Percentiles rank a stretch among this genome's conserved stretches.
Conservation (phyloP, 2,113 vertebrate species). For the Thinocorus orbignyianus region DNA sequence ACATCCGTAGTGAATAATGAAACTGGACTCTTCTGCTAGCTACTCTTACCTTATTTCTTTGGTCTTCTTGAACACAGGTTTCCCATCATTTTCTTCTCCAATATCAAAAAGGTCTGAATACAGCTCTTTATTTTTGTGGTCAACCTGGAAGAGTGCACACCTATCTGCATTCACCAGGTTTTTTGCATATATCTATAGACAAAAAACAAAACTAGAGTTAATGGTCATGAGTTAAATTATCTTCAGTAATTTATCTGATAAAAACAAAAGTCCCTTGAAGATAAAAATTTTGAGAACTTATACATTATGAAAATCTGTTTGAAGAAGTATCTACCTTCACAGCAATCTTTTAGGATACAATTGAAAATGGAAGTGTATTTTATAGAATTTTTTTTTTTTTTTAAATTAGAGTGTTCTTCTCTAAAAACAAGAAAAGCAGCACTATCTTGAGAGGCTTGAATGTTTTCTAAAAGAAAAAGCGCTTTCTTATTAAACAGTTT, state of each 20-base stretch:
- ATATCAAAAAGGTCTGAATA: conserved; percentile 99
- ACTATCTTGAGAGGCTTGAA: not conserved
- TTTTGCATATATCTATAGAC: conserved; percentile 98
- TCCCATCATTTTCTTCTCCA: conserved; percentile 96
- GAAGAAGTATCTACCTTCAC: not conserved
- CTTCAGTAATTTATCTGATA: not conserved
- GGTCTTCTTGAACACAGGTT: conserved; percentile 97
- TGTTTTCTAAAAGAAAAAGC: not conserved
- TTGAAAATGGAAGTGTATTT: not conserved
- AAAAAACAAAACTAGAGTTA: conserved; percentile 56
- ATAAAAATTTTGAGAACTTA: not conserved
- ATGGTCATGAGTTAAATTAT: not conserved
- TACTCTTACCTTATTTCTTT: conserved; percentile 94
- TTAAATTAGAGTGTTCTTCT: not conserved
- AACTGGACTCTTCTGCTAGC: not conserved
- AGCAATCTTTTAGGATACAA: not conserved
- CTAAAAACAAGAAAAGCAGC: not conserved
- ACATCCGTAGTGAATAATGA: not conserved
- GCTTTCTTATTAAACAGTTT: not conserved
- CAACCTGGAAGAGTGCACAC: conserved; percentile 99
- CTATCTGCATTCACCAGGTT: conserved; percentile 99
- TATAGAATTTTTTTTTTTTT: not conserved
- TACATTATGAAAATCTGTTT: not conserved
- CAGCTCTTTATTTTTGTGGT: conserved; percentile 96
- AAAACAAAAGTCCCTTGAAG: not conserved